These are phyloP conservation scores for Zygogramma bicolorata DNA, from an alignment of 2,888 invertebrate species.

Conservation along the genomic window DNA sequence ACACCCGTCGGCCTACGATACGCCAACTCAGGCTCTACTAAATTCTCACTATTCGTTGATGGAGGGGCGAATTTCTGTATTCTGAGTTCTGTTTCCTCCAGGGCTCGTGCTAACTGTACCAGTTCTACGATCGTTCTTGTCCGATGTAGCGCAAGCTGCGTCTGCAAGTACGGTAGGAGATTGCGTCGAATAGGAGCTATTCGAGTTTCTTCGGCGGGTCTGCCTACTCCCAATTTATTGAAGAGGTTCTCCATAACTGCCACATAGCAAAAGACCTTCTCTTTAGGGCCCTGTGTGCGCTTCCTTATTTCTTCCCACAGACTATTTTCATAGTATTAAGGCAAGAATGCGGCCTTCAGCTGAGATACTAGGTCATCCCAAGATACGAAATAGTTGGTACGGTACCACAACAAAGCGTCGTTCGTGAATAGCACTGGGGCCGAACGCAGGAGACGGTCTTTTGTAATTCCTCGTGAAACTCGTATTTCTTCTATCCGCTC, in stretches of 20 bases:
- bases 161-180: neutral
- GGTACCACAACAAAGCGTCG: too few species aligned
- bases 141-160: neutral
- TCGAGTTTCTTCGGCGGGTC: neutral
- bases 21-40: neutral
- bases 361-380: neutral
- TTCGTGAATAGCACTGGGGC: neutral
- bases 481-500: neutral
- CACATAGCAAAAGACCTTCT: slow-evolving; percentile 15
- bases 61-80: too few species aligned
- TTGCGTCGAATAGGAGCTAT: too few species aligned
- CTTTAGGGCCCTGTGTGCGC: slow-evolving; percentile 24
- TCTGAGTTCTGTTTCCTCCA: slow-evolving; percentile 22
- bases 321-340: slow-evolving; percentile 21
- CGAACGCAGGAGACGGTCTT: neutral
- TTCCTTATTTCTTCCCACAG: slow-evolving; percentile 22
- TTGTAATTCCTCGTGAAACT: neutral
- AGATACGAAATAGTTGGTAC: neutral
- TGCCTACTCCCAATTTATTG: neutral
- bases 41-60: neutral
- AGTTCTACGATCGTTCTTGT: neutral
- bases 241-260: slow-evolving; percentile 31
- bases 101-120: neutral
- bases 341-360: neutral
- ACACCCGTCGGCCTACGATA: neutral